Conservation (phyloP, 2,113 vertebrate genomes). For the Tupaia chinensis region DNA sequence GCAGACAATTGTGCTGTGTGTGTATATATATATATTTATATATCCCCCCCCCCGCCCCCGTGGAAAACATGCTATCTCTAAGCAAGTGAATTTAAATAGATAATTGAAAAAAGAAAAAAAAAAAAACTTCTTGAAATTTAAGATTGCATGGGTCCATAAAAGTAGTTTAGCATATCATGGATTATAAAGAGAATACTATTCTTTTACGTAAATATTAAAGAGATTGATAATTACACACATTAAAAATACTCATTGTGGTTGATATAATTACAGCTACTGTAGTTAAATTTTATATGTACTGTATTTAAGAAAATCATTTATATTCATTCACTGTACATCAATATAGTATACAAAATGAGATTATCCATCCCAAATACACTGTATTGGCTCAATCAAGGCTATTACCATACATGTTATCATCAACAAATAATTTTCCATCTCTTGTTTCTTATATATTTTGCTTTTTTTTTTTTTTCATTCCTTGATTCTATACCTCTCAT, state of each 20-base stretch:
- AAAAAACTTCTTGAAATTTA: conserved; percentile 40
- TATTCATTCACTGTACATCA: too few species aligned
- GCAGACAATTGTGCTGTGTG: background rate
- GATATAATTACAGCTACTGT: background rate
- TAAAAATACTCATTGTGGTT: background rate
- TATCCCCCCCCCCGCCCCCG: background rate
- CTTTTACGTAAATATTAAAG: conserved; percentile 61
- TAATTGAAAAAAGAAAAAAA: conserved; percentile 46
- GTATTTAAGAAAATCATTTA: background rate
- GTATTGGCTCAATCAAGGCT: too few species aligned
- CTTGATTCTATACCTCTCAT: too few species aligned
- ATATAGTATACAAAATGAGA: too few species aligned
- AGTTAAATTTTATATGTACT: conserved; percentile 17
- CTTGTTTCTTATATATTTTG: too few species aligned
- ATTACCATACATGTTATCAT: too few species aligned
- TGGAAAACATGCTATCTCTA: conserved; percentile 48
- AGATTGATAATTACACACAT: background rate
- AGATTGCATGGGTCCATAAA: background rate
- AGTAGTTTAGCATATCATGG: background rate
- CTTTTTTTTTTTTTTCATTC: too few species aligned
- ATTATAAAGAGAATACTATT: background rate
- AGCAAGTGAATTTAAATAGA: conserved; percentile 50
- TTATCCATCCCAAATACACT: too few species aligned
- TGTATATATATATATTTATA: conserved; percentile 4
- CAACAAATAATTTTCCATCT: too few species aligned